phyloP scores from a whole-genome alignment of 2,113 vertebrate species.

The Montifringilla adamsi region DNA sequence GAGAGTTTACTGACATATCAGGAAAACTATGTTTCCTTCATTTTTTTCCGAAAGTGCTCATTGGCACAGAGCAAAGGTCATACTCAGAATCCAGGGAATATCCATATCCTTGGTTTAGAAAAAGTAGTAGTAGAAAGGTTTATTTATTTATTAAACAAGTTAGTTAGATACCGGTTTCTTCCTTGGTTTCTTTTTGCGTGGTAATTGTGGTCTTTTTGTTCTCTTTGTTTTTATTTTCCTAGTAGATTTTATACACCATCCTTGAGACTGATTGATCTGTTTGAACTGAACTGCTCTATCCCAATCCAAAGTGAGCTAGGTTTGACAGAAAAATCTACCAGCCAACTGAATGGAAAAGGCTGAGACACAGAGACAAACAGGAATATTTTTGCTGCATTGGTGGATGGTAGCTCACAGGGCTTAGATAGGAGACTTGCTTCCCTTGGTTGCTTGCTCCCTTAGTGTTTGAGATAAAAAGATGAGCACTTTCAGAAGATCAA shows the following conservation, averaged over 20 bases:
- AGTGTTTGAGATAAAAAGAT: background rate
- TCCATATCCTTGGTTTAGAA: background rate
- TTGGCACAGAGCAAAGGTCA: background rate
- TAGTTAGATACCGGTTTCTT: background rate
- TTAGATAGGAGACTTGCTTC: background rate
- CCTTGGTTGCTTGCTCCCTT: background rate
- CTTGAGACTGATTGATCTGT: background rate
- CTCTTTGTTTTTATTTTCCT: background rate
- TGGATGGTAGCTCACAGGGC: background rate
- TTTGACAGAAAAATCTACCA: background rate
- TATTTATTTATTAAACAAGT: background rate
- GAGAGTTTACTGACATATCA: background rate
- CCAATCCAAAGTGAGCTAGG: background rate
- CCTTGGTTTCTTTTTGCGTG: background rate
- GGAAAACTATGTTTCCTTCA: background rate
- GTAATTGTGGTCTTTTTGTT: background rate
- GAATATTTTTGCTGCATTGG: background rate
- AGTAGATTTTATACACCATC: background rate
- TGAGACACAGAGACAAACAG: background rate
- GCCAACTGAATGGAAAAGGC: background rate
- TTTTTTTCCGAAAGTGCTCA: background rate
- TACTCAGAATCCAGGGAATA: background rate
- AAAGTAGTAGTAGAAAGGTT: background rate
- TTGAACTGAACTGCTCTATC: background rate
- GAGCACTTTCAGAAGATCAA: background rate